Evolutionary conservation across 2,888 invertebrate species (phyloP), one percentile per base, ranked within the genome.

Genomic region (Rhagium mordax): DNA sequence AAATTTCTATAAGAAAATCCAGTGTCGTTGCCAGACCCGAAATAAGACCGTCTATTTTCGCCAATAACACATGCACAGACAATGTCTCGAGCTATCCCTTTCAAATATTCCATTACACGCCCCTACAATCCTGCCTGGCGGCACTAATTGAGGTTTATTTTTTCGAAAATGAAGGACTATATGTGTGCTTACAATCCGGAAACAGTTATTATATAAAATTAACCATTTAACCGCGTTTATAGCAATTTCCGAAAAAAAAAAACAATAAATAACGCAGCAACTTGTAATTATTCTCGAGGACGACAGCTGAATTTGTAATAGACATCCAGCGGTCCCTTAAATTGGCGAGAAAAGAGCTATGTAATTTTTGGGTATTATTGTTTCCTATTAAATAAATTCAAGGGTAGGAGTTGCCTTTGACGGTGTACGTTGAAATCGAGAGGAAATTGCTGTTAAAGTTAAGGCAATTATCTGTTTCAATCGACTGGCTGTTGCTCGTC

Each of bases 271-370:
- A 77, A 80, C 69, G 47, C 51, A 13, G 62, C 49, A 77, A 77
- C 76, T 71, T 77, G 69, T 78, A 75, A 80, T 80, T 80, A 78
- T 73, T 68, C 68, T 72, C 29, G 33, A 70, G 69, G 72, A 74
- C 74, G 75, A 80, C 79, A 78, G 78, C 78, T 78, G 79, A 78
- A 76, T 74, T 71, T 74, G 61, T 78, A 78, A 79, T 78, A 66
- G 74, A 76, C 60, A 64, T 64, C 15, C 48, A 18, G 48, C 53
- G 64, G 66, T 29, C 60, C 47, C 61, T 66, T 61, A 53, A 72
- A 70, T 70, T 67, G 67, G 64, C 71, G 64, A 66, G 61, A 61
- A 70, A 71, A 71, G 68, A 66, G 70, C 64, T 67, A 68, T 51
- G 41, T 65, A 72, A 74, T 74, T 77, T 76, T 77, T 77, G 29